phyloP scores from a whole-genome alignment of 30 jellyfish, hydroid and myxozoan genomes.

The Chrysaora quinquecirrha region DNA sequence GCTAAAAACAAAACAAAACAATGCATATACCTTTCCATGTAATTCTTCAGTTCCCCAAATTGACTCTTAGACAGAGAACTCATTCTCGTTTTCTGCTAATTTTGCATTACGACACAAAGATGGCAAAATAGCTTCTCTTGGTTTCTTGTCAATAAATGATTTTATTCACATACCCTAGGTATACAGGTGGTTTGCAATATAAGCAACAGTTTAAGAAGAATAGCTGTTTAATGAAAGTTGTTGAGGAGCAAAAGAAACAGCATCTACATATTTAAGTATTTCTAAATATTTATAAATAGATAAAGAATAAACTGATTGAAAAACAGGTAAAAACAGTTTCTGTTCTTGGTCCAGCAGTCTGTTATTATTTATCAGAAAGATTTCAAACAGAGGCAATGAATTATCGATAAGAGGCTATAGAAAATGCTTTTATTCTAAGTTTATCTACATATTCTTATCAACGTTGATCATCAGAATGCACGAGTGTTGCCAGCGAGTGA shows the following conservation, averaged over 20 bases:
- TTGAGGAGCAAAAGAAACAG: neutral
- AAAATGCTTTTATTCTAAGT: neutral
- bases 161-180: no score
- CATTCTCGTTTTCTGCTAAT: neutral
- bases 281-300: neutral
- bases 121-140: no score
- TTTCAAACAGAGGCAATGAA: conserved; percentile 4
- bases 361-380: neutral
- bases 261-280: neutral
- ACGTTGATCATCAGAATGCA: neutral
- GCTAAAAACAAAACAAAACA: neutral
- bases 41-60: neutral
- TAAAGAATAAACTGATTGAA: neutral
- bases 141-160: no score
- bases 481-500: no score
- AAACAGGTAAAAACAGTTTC: conserved; percentile 4
- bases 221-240: neutral
- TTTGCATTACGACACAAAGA: no score
- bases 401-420: neutral
- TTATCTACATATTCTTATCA: neutral
- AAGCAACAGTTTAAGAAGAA: neutral
- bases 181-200: neutral
- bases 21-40: neutral
- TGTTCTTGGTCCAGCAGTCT: neutral
- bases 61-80: neutral